Base-by-base conservation (phyloP, 2,888 invertebrate species). In the Carpatolechia fugitivella region DNA sequence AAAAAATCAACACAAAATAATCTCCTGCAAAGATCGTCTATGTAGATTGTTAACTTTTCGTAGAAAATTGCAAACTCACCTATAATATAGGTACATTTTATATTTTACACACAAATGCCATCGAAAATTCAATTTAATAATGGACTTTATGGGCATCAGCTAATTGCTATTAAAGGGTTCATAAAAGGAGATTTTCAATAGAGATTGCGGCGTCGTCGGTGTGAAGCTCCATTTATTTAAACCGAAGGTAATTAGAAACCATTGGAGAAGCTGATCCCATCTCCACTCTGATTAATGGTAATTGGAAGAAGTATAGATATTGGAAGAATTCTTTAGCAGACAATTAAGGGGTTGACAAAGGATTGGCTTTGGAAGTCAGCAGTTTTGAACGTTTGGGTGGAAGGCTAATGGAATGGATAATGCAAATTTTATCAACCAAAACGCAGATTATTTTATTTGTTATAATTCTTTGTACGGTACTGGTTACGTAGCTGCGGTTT, bases 101-200 rank as follows among this genome's bases (percentile, higher is more conserved):
- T n/a, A n/a, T n/a, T n/a, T n/a, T n/a, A n/a, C n/a, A n/a, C n/a
- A n/a, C n/a, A n/a, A n/a, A n/a, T 33, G 1, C 11, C 1, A 3
- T 16, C 11, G 7, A 31, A 31, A 49, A 20, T 33, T 20, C 16
- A 49, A 35, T 49, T 44, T 24, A 38, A 51, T 29, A 36, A 24
- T 50, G 1, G 13, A 50, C 14, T 48, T 33, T 16, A 16, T 38
- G 13, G 33, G 1, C 35, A 44, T 44, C 16, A 31, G 55, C 33
- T 56, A 56, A 56, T 56, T 38, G 56, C 46, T 47, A 24, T 56
- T 47, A 52, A 36, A 47, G 14, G 36, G 47, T 44, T 44, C 47
- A 31, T 52, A 52, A 52, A 36, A 51, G 35, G 46, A 51, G 56
- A 56, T 56, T 52, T 24, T 38, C 47, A 47, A 52, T 52, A 38